phyloP scores from a whole-genome alignment of 2,888 invertebrate genomes.

The Meteorus colon region DNA sequence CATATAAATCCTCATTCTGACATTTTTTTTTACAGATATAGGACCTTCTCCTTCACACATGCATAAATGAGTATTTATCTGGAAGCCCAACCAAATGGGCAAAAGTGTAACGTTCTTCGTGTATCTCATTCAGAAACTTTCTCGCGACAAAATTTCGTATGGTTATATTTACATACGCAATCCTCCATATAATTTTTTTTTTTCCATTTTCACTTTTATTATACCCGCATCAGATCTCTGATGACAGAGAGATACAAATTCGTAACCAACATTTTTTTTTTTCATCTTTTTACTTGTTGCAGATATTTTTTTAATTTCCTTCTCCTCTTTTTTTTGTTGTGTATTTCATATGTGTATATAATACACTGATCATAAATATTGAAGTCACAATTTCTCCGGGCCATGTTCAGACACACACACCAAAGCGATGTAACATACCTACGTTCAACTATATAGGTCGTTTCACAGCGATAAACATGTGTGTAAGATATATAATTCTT shows the following conservation, averaged over 20 bases:
- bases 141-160: slow-evolving; percentile 2
- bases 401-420: slow-evolving; percentile 48
- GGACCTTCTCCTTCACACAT: not conserved
- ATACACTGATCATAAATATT: slow-evolving; percentile 64
- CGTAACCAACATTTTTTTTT: not conserved
- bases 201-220: not conserved
- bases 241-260: not conserved
- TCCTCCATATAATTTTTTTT: not conserved
- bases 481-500: slow-evolving; percentile 19
- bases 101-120: not conserved
- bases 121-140: not conserved
- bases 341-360: not conserved
- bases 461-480: not conserved
- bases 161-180: not conserved
- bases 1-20: not conserved
- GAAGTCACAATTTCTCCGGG: slow-evolving; percentile 64
- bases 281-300: not conserved
- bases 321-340: not conserved
- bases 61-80: not conserved
- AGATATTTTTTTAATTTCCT: not conserved
- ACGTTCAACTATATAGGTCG: not conserved
- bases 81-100: not conserved
- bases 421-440: not conserved
- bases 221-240: not conserved
- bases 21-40: not conserved